Base-by-base conservation (phyloP, 2,113 vertebrate species). In the Anarhynchus alexandrinus region DNA sequence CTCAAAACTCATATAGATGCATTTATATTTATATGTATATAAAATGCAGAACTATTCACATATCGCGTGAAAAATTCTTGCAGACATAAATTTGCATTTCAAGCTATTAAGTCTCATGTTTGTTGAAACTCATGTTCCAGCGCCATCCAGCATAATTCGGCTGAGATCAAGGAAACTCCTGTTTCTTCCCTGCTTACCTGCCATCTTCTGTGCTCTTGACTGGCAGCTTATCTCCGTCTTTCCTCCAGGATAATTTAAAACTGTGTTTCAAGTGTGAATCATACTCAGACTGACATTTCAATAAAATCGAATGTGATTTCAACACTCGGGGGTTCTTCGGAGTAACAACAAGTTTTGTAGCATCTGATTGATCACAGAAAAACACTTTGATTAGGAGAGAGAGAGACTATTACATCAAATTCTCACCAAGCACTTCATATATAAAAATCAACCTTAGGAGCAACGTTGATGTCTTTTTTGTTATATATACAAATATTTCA, bases 221-320 rank as follows among this genome's bases (percentile, higher is more conserved):
- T 88, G 95, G 92, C 78, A 99, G 97, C 82, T 97, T 96, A 40
- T 97, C 74, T 55, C 98, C 98, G 61, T 99, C 98, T 96, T 99
- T 99, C 86, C 98, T 98, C 99, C 99, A 99, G 58, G 98, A 98
- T 96, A 99, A 97, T 96, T 98, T 98, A 98, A 99, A 98, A 72
- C 98, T 98, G 43, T 97, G 91, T 92, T 94, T 98, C 96, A 99
- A 98, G 95, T 99, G 98, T 59, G 98, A 91, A 94, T 99, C 99
- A 26, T 98, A 99, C 86, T 98, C 97, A 85, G 98, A 98, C 67
- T 98, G 98, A 91, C 99, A 99, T 70, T 97, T 98, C 95, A 99
- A 96, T 95, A 98, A 98, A 77, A 99, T 94, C 0, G 98, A 96
- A 70, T 98, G 98, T 8, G 98, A 98, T 81, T 97, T 98, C 94